These are phyloP conservation scores for Stenurella melanura DNA, from an alignment of 2,888 invertebrate species.

Conservation along the genomic window DNA sequence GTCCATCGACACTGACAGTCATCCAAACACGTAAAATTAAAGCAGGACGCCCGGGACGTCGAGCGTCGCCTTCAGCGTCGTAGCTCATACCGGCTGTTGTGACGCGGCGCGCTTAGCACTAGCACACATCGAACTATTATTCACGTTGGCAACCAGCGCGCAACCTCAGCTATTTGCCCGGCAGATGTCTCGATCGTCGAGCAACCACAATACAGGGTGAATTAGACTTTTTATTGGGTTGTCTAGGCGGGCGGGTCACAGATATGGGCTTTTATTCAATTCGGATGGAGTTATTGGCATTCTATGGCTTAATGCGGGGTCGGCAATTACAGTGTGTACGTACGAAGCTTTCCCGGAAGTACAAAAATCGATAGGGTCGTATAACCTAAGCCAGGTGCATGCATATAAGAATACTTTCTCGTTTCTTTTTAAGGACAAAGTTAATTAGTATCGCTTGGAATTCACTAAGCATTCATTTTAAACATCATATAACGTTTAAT, in stretches of 20 bases:
- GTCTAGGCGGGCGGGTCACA: neutral
- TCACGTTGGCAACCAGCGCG: conserved; percentile 58
- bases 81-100: conserved; percentile 43
- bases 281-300: neutral
- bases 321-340: neutral
- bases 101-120: conserved; percentile 53
- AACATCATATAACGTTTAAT: no score
- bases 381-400: no score
- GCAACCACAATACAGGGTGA: neutral
- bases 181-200: conserved; percentile 62
- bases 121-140: conserved; percentile 50
- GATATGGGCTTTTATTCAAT: conserved; percentile 4
- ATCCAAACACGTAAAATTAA: conserved; percentile 2
- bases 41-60: conserved; percentile 27
- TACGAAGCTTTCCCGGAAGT: neutral
- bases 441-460: no score
- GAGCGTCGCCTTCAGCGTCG: conserved; percentile 19
- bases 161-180: conserved; percentile 61
- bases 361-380: no score
- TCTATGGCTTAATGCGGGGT: neutral
- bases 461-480: no score
- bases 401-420: no score
- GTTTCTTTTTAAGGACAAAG: no score
- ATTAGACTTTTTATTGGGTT: neutral
- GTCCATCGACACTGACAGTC: neutral